Evolutionary conservation across 2,113 vertebrate genomes (phyloP).

Genomic region (Centrocercus urophasianus): DNA sequence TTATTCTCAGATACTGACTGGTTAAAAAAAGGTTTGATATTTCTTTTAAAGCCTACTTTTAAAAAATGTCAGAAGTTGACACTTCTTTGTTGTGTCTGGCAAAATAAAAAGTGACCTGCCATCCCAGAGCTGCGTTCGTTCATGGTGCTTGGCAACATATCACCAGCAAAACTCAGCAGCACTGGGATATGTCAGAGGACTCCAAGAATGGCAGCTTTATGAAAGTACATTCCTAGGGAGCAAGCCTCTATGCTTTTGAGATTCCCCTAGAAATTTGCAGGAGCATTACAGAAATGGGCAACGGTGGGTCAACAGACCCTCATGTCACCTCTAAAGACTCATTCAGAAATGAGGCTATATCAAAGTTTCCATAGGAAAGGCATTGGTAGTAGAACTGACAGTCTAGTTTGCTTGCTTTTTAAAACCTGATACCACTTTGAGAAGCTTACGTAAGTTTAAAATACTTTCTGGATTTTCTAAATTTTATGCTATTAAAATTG

Average conservation of each 20-base stretch:
- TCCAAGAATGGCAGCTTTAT: neutral
- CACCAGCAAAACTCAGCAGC: constrained; percentile 34
- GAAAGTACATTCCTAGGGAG: constrained; percentile 26
- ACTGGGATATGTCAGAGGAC: constrained; percentile 8
- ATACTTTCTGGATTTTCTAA: neutral
- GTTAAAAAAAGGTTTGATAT: neutral
- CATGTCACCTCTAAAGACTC: neutral
- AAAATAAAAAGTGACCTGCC: constrained; percentile 77
- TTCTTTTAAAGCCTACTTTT: constrained; percentile 67
- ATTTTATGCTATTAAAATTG: neutral
- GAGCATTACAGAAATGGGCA: neutral
- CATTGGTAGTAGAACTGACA: neutral
- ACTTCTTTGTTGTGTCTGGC: constrained; percentile 74
- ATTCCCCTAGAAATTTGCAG: neutral
- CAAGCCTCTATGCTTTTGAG: neutral
- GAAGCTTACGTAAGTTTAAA: neutral
- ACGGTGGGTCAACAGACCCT: neutral
- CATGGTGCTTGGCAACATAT: constrained; percentile 68
- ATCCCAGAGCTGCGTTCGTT: constrained; percentile 70
- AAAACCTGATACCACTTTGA: neutral
- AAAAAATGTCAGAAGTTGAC: constrained; percentile 71
- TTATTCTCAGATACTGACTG: constrained; percentile 2
- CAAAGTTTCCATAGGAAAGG: neutral
- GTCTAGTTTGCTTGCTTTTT: neutral
- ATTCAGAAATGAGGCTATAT: neutral